Evolutionary conservation across 2,888 invertebrate genomes (phyloP), one percentile per base, ranked within the genome.

Genomic region (Petrolisthes cinctipes): DNA sequence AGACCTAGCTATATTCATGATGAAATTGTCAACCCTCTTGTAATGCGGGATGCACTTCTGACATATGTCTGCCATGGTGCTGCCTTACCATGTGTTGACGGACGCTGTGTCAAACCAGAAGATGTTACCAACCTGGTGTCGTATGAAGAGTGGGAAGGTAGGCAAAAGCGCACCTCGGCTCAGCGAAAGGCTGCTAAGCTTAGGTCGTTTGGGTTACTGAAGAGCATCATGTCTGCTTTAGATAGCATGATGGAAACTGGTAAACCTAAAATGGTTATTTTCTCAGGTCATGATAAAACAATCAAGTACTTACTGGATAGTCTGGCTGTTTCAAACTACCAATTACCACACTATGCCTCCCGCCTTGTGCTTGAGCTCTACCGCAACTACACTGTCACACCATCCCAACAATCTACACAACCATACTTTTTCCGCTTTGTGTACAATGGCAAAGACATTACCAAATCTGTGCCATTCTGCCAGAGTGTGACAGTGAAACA

Each of bases 251-350:
- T 97, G 91, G 95, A 96, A 0, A 96, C 96, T 81, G 95, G 95
- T 88, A 95, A 95, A 88, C 96, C 96, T 37, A 96, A 95, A 92
- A 94, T 97, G 86, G 95, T 96, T 0, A 92, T 97, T 0, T 97
- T 96, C 92, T 98, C 98, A 0, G 98, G 98, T 0, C 98, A 98
- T 92, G 98, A 98, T 93, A 96, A 96, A 92, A 98, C 98, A 0
- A 92, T 98, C 68, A 96, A 97, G 92, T 96, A 97, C 91, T 93
- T 98, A 68, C 95, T 96, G 1, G 94, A 96, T 3, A 96, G 97
- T 0, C 92, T 98, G 81, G 97, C 98, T 0, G 93, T 97, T 4
- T 92, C 93, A 75, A 94, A 94, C 89, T 93, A 94, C 80, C 92
- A 92, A 86, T 93, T 96, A 90, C 95, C 98, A 79, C 95, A 96